Conservation (phyloP, 2,113 vertebrate genomes). For the Ginglymostoma cirratum region DNA sequence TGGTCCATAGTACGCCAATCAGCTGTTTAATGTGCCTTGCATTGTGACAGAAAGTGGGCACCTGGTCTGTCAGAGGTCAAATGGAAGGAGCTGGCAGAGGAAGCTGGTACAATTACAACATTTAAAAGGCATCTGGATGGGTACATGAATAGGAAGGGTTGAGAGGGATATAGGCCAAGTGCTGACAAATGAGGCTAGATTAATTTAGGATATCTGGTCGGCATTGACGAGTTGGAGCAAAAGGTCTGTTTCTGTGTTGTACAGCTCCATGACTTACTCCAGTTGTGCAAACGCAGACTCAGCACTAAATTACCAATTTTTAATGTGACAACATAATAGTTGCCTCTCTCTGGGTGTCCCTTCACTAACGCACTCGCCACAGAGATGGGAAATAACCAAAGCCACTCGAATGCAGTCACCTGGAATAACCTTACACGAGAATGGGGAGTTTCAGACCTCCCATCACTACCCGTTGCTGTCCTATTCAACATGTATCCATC, state of each 20-base stretch:
- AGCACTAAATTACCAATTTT: background rate
- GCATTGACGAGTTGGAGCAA: too few relatives aligned
- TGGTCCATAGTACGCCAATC: background rate
- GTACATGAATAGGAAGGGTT: too few relatives aligned
- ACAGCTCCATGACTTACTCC: background rate
- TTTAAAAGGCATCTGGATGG: too few relatives aligned
- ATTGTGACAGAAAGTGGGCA: background rate
- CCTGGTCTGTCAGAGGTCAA: background rate
- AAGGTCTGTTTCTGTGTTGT: too few relatives aligned
- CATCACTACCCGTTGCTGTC: background rate
- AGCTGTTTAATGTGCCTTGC: background rate
- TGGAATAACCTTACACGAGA: background rate
- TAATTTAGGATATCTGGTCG: too few relatives aligned
- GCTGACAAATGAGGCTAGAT: too few relatives aligned
- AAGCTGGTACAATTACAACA: too few relatives aligned
- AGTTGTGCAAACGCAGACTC: background rate
- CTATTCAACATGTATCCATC: background rate
- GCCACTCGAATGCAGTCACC: background rate
- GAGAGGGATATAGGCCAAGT: too few relatives aligned
- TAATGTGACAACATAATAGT: background rate
- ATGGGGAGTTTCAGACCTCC: background rate
- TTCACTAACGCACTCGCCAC: background rate
- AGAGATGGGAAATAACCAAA: background rate
- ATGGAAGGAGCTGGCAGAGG: too few relatives aligned
- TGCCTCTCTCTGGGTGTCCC: background rate